phyloP scores from a whole-genome alignment of 2,797 vertebrate genomes.

The Gouania willdenowi region DNA sequence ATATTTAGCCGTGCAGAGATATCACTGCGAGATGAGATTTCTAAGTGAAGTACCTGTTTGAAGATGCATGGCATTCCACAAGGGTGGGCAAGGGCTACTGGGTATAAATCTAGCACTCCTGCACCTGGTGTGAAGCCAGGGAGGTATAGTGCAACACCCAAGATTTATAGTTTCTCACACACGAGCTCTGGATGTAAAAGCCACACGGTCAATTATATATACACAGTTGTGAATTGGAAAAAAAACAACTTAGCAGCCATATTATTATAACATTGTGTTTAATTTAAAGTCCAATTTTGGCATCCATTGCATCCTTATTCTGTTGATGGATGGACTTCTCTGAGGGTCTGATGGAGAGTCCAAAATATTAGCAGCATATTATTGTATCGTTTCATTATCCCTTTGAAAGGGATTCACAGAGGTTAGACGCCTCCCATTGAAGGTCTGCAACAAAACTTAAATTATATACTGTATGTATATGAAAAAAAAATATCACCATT shows the following conservation, averaged over 20 bases:
- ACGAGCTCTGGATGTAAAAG: conserved; percentile 59
- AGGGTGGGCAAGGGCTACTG: conserved; percentile 63
- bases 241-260: conserved; percentile 27
- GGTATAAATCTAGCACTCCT: conserved; percentile 69
- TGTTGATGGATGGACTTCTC: no score
- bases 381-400: no score
- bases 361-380: no score
- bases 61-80: conserved; percentile 76
- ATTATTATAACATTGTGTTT: no score
- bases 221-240: conserved; percentile 52
- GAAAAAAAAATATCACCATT: no score
- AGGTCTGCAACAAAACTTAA: no score
- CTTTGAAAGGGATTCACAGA: no score
- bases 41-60: conserved; percentile 78
- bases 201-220: conserved; percentile 55
- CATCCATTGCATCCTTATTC: no score
- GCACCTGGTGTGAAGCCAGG: conserved; percentile 69
- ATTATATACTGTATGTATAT: no score
- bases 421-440: no score
- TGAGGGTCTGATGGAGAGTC: no score
- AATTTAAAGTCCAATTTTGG: no score
- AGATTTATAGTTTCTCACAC: conserved; percentile 62
- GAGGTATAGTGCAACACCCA: conserved; percentile 54
- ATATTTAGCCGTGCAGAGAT: conserved; percentile 72
- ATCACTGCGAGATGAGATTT: conserved; percentile 71